phyloP scores from a whole-genome alignment of 2,797 vertebrate genomes.

The Periophthalmus magnuspinnatus region DNA sequence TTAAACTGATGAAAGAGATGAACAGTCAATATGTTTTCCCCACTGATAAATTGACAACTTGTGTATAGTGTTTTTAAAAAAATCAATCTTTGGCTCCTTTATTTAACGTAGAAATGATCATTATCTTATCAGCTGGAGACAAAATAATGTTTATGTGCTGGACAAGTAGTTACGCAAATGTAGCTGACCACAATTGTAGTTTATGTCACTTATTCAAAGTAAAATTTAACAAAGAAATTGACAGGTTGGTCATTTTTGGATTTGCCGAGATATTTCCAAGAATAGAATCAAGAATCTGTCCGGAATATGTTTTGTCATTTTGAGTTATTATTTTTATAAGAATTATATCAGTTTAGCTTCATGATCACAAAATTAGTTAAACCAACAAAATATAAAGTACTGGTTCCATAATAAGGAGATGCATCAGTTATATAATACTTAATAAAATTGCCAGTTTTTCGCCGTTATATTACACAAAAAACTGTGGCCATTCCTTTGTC shows the following conservation, averaged over 20 bases:
- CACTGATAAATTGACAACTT: not conserved
- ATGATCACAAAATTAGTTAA: not conserved
- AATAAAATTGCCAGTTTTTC: not conserved
- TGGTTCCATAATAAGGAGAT: too few species aligned
- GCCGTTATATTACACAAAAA: not conserved
- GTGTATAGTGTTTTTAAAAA: not conserved
- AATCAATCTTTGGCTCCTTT: not conserved
- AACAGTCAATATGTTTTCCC: not conserved
- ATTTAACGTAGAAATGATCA: not conserved
- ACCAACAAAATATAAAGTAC: too few species aligned
- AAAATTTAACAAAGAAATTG: not conserved
- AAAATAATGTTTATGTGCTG: not conserved
- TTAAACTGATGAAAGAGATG: not conserved
- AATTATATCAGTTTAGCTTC: not conserved
- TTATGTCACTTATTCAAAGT: not conserved
- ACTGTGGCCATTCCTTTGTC: not conserved
- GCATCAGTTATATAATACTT: not conserved
- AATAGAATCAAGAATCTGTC: too few species aligned
- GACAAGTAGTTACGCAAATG: not conserved
- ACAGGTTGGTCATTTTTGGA: not conserved
- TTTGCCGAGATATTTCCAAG: too few species aligned
- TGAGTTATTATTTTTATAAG: not conserved
- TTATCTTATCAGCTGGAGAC: not conserved
- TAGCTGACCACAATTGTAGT: not conserved
- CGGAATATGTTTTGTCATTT: not conserved